Evolutionary conservation across 2,113 vertebrate species (phyloP).

Genomic region (Sardina pilchardus): DNA sequence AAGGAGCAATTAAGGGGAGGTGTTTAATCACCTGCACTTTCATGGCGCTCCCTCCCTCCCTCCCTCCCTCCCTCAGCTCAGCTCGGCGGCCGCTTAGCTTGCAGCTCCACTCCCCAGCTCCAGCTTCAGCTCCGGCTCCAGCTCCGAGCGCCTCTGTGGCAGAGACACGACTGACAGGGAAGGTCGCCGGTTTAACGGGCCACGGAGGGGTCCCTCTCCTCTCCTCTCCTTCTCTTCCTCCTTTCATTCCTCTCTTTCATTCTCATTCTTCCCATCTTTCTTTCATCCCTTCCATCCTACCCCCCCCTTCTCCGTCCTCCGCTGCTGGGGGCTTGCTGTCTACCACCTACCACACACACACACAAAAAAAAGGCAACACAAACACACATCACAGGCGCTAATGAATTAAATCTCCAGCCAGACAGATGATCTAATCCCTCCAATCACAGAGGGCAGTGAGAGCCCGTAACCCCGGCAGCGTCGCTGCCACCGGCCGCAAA

Average conservation of each 20-base stretch:
- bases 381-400: conserved; percentile 10
- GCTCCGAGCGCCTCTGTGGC: conserved; percentile 42
- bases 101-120: conserved; percentile 60
- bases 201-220: conserved; percentile 48
- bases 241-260: conserved; percentile 42
- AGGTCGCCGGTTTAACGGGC: conserved; percentile 70
- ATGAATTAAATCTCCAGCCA: conserved; percentile 48
- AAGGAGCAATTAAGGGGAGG: conserved; percentile 73
- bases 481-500: neutral
- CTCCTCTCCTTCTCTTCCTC: neutral
- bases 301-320: neutral
- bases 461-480: neutral
- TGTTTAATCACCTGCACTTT: conserved; percentile 74
- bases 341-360: conserved; percentile 47
- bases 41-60: conserved; percentile 66
- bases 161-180: conserved; percentile 66
- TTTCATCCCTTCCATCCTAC: neutral
- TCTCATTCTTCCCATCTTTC: neutral
- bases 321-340: neutral
- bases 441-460: conserved; percentile 1
- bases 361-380: conserved; percentile 46
- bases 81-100: conserved; percentile 63
- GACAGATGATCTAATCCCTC: conserved; percentile 37
- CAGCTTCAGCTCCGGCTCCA: too few relatives aligned
- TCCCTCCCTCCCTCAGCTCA: conserved; percentile 68